phyloP scores from a whole-genome alignment of 1,140 invertebrate genomes.

The Pseudomyrmex concolor region DNA sequence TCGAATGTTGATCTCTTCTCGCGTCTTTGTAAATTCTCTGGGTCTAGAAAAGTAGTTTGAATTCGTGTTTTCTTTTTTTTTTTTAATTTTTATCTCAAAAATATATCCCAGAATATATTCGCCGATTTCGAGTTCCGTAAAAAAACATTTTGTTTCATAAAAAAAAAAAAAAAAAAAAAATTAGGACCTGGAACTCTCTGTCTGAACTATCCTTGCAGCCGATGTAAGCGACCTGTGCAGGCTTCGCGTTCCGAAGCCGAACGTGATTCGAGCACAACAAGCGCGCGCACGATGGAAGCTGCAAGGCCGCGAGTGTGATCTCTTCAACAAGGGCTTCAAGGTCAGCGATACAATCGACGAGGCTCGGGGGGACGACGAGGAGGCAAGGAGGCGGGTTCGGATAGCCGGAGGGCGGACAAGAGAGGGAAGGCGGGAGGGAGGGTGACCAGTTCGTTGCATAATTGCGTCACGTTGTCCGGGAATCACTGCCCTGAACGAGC shows the following conservation, averaged over 20 bases:
- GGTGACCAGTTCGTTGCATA: constrained; percentile 69
- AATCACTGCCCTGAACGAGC: constrained; percentile 61
- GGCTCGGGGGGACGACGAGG: not conserved
- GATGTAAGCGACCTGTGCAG: constrained; percentile 16
- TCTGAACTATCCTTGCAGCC: constrained; percentile 8
- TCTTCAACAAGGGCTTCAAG: constrained; percentile 68
- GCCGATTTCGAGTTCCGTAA: not conserved
- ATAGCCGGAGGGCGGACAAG: not conserved
- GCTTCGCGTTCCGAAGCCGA: constrained; percentile 47
- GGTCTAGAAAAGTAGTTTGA: too few species aligned
- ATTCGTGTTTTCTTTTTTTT: too few species aligned
- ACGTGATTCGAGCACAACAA: constrained; percentile 48
- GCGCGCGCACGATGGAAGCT: constrained; percentile 27
- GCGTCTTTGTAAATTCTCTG: too few species aligned
- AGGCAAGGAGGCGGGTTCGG: not conserved
- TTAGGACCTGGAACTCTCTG: not conserved
- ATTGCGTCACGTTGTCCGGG: constrained; percentile 73
- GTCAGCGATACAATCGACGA: constrained; percentile 66
- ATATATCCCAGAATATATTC: not conserved
- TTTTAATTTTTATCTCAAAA: not conserved
- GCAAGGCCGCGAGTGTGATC: constrained; percentile 51
- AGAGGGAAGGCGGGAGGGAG: not conserved
- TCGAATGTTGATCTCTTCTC: not conserved
- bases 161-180: not conserved
- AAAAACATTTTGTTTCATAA: not conserved